Percentiles rank a stretch among this genome's conserved stretches.
Evolutionary conservation across 2,797 vertebrate species (phyloP).

Genomic region (Acanthornis magna): DNA sequence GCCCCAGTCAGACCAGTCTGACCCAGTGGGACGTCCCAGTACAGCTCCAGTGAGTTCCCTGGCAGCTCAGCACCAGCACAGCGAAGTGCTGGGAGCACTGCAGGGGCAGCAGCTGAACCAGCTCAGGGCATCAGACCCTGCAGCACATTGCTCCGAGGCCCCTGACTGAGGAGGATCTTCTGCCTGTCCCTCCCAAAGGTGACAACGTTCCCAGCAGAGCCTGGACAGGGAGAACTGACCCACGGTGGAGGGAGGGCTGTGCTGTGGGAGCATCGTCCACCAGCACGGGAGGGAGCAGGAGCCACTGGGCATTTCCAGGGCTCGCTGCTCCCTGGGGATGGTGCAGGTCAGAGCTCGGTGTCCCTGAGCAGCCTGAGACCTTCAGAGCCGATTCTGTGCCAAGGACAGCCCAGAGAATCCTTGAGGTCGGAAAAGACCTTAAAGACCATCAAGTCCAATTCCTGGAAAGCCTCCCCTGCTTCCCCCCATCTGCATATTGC

Average conservation of each 20-base stretch:
- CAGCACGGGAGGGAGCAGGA: background rate
- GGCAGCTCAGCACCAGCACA: fast-evolving
- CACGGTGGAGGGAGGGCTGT: background rate
- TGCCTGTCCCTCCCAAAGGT: background rate
- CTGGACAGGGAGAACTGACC: fast-evolving
- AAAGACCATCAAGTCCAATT: background rate
- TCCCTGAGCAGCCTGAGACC: fast-evolving
- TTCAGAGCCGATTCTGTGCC: background rate
- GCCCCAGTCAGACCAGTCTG: background rate
- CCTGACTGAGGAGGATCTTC: background rate
- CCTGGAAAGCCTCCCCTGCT: constrained; percentile 57
- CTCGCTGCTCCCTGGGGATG: background rate
- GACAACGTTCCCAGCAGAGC: background rate
- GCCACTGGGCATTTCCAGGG: background rate
- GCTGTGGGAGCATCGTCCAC: background rate
- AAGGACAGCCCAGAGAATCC: background rate
- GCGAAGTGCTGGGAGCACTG: fast-evolving
- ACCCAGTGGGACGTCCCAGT: background rate
- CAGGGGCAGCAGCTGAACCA: background rate
- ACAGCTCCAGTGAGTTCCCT: background rate
- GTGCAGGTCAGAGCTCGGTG: background rate
- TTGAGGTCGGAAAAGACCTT: background rate
- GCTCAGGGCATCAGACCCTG: background rate
- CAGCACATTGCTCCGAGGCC: background rate
- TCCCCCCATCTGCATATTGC: constrained; percentile 24